These are phyloP conservation scores for Salvelinus sp. DNA, from an alignment of 2,113 vertebrate species.

Conservation along the genomic window DNA sequence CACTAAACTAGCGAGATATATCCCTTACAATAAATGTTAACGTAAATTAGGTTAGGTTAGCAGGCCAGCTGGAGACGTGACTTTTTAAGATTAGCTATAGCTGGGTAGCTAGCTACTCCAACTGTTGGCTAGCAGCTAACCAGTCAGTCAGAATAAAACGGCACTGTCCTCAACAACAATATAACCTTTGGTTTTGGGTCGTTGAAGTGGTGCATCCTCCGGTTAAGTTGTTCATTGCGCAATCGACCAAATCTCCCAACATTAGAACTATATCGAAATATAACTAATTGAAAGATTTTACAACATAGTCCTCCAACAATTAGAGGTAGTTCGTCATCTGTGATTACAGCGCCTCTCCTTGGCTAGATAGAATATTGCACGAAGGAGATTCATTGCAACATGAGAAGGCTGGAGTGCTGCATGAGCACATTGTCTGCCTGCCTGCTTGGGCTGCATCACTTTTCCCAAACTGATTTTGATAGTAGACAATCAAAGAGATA, in stretches of 20 bases:
- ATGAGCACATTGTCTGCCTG: too few species aligned
- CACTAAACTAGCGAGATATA: constrained; percentile 11
- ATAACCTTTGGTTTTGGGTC: not conserved
- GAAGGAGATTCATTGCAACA: not conserved
- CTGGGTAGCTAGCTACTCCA: constrained; percentile 12
- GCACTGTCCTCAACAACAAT: constrained; percentile 22
- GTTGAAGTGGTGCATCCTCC: not conserved
- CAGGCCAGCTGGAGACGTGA: constrained; percentile 46
- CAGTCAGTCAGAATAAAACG: constrained; percentile 33
- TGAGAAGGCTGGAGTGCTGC: too few species aligned
- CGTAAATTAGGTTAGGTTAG: not conserved
- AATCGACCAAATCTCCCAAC: not conserved
- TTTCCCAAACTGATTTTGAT: too few species aligned
- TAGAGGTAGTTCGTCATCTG: constrained; percentile 47
- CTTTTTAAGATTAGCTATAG: constrained; percentile 31
- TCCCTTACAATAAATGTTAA: not conserved
- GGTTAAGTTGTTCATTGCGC: constrained; percentile 1
- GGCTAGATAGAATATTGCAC: constrained; percentile 41
- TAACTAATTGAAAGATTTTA: constrained; percentile 1
- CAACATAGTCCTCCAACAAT: constrained; percentile 61
- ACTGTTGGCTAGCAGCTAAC: constrained; percentile 30
- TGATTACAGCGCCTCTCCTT: constrained; percentile 57
- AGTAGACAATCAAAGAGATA: too few species aligned
- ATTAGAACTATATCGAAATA: not conserved
- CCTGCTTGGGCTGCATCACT: too few species aligned